These are phyloP conservation scores for Xestia c-nigrum DNA, from an alignment of 2,888 invertebrate genomes.

Conservation along the genomic window DNA sequence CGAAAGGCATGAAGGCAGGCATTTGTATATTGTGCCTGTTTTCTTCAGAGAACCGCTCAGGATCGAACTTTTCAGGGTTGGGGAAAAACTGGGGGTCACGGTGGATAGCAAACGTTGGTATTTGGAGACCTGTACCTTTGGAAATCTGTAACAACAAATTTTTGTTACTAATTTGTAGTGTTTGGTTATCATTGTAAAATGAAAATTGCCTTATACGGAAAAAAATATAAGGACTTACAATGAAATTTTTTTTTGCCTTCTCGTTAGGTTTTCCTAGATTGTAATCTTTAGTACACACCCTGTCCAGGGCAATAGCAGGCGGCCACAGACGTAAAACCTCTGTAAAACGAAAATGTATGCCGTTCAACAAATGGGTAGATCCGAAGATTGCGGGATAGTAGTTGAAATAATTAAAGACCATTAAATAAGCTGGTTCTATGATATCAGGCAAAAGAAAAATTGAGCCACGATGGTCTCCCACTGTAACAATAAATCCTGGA, in stretches of 20 bases:
- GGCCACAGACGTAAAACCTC: conserved; percentile 78
- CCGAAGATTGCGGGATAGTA: too few relatives aligned
- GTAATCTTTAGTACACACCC: conserved; percentile 88
- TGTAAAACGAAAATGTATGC: background rate
- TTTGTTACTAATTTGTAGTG: background rate
- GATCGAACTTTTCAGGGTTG: conserved; percentile 89
- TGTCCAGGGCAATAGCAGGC: conserved; percentile 80
- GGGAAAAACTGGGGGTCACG: conserved; percentile 76
- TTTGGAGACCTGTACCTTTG: conserved; percentile 42
- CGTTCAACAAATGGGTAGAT: background rate
- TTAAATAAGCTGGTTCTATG: too few relatives aligned
- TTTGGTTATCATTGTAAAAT: background rate
- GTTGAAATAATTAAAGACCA: too few relatives aligned
- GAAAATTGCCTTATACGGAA: background rate
- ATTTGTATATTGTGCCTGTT: conserved; percentile 81
- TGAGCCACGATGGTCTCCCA: too few relatives aligned
- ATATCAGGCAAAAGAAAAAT: too few relatives aligned
- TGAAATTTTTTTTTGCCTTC: conserved; percentile 73
- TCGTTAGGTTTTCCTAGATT: conserved; percentile 80
- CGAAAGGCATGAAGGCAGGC: conserved; percentile 85
- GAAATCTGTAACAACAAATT: conserved; percentile 14
- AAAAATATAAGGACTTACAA: conserved; percentile 72
- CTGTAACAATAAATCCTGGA: too few relatives aligned
- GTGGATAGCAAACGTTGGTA: conserved; percentile 50
- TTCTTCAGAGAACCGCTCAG: conserved; percentile 89